Evolutionary conservation across 2,797 vertebrate genomes (phyloP).

Genomic region (Anomalospiza imberbis): DNA sequence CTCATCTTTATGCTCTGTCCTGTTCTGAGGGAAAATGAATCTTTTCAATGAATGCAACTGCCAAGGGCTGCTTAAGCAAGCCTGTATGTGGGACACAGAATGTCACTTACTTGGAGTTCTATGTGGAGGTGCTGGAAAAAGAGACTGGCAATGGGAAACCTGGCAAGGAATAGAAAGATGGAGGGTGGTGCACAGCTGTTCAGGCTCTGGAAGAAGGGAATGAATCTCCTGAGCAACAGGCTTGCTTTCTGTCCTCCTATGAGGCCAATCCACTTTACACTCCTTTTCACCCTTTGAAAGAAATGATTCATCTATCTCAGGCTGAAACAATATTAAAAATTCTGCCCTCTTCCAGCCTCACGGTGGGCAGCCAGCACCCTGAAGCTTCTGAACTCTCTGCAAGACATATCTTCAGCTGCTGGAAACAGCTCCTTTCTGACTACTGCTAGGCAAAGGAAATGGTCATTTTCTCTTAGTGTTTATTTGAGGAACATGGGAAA

Average conservation of each 20-base stretch:
- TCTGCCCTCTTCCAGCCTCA: background rate
- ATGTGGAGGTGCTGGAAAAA: background rate
- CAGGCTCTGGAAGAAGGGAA: background rate
- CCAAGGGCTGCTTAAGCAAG: background rate
- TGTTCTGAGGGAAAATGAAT: background rate
- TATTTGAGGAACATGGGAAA: background rate
- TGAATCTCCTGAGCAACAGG: background rate
- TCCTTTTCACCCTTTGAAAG: background rate
- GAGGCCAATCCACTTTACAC: background rate
- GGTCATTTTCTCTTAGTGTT: background rate
- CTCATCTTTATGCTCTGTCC: background rate
- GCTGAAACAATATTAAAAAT: background rate
- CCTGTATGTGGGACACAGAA: background rate
- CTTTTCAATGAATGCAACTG: background rate
- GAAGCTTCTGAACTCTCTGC: background rate
- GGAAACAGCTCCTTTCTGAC: background rate
- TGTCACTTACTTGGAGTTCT: background rate
- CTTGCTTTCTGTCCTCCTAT: background rate
- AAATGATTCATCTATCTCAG: background rate
- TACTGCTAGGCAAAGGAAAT: background rate
- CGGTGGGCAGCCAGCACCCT: fast-evolving
- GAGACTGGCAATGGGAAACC: background rate
- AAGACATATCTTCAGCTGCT: background rate
- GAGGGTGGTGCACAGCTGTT: background rate
- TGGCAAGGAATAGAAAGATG: background rate